Evolutionary conservation across 2,797 vertebrate genomes (phyloP), one percentile per base, ranked within the genome.

Genomic region (Furcifer pardalis): DNA sequence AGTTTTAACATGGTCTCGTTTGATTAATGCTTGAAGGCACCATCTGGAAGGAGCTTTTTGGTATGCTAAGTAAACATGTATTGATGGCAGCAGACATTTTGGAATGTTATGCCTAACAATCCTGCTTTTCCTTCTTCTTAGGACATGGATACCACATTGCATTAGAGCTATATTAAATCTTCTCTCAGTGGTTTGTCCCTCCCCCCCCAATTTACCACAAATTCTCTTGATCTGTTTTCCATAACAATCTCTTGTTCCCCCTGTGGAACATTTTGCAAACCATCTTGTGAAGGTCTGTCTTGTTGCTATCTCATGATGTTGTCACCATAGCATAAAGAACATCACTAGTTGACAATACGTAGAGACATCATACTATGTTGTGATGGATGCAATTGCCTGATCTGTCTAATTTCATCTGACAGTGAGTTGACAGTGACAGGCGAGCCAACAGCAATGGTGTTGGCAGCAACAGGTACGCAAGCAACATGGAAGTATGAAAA

Each of bases 351-450:
- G 60, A 60, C 27, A 42, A 65, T 19, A 77, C 73, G 42, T 56
- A 77, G 44, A 71, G 79, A 86, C 84, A 86, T 19, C 52, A 81
- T 74, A 77, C 74, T 77, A 46, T 82, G 46, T 77, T 77, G 69
- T 82, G 84, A 77, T 81, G 32, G 65, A 86, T 71, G 84, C 71
- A 79, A 82, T 71, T 72, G 79, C 73, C 52, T 86, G 65, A 77
- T 62, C 44, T 49, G 42, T 81, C 52, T 77, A 86, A 82, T 82
- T 32, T 77, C 42, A 71, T 77, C 74, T 86, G 84, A 82, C 84
- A 86, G 74, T 17, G 56, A 86, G 84, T 82, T 82, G 79, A 73
- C 42, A 4, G 44, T 68, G 66, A 72, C 44, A 56, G 40, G 23
- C n/a, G 5, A 82, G 44, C 49, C 56, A 23, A 52, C n/a, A 23